Evolutionary conservation across 2,888 invertebrate genomes (phyloP).

Genomic region (Proisotoma minuta): DNA sequence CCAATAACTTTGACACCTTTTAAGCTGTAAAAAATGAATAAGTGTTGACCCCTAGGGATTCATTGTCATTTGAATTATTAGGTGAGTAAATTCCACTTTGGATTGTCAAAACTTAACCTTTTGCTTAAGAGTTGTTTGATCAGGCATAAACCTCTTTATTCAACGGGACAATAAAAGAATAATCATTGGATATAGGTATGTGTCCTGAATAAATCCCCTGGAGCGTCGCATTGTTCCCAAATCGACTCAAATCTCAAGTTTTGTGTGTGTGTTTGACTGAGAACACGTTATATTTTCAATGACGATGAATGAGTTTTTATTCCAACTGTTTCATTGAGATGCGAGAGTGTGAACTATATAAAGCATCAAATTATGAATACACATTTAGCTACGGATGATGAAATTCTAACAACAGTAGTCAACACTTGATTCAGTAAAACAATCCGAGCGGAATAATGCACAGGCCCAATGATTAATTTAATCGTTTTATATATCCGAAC

Average conservation of each 20-base stretch:
- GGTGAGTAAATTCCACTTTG: neutral
- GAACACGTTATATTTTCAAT: slow-evolving; percentile 5
- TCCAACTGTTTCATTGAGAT: too few relatives aligned
- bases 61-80: neutral
- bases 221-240: slow-evolving; percentile 16
- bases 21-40: neutral
- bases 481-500: too few relatives aligned
- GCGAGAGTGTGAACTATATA: too few relatives aligned
- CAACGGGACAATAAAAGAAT: slow-evolving; percentile 3
- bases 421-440: slow-evolving; percentile 18
- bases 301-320: too few relatives aligned
- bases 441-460: slow-evolving; percentile 34
- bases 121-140: neutral
- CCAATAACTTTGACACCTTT: slow-evolving; percentile 4
- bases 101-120: slow-evolving; percentile 5
- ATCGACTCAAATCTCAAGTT: slow-evolving; percentile 14
- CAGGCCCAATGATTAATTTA: slow-evolving; percentile 7
- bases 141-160: neutral
- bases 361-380: too few relatives aligned
- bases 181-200: too few relatives aligned
- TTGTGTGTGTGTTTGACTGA: slow-evolving; percentile 3
- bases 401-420: neutral
- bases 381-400: too few relatives aligned
- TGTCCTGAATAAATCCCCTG: neutral
- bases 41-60: neutral